Evolutionary conservation across 2,113 vertebrate species (phyloP).

Genomic region (Lepus europaeus): DNA sequence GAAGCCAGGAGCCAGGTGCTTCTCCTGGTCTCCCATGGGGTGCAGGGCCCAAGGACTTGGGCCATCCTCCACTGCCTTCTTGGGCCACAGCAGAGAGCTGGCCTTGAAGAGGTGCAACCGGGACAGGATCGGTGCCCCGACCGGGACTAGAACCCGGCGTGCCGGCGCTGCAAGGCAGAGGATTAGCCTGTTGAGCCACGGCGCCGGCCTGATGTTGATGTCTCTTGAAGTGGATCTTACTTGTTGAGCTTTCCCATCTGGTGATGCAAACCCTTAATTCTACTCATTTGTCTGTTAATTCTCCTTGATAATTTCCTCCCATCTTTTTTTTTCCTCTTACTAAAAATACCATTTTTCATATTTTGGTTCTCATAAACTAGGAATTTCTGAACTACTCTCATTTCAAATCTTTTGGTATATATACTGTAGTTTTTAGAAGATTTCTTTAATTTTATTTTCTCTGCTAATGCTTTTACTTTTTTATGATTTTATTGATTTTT

Average conservation of each 20-base stretch:
- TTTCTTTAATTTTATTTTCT: not conserved
- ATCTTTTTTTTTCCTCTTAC: not conserved
- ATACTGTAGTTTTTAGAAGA: not conserved
- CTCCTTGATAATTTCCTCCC: not conserved
- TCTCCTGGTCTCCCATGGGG: too few relatives aligned
- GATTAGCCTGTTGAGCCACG: too few relatives aligned
- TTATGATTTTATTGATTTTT: not conserved
- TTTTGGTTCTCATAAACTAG: not conserved
- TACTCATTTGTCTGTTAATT: not conserved
- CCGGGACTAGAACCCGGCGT: too few relatives aligned
- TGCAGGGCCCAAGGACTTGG: too few relatives aligned
- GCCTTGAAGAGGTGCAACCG: too few relatives aligned
- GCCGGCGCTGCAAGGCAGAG: too few relatives aligned
- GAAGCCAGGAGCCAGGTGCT: too few relatives aligned
- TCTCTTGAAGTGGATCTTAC: not conserved
- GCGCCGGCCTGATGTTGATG: not conserved
- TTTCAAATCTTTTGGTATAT: not conserved
- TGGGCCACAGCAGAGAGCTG: too few relatives aligned
- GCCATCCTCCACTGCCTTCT: too few relatives aligned
- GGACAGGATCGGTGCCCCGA: too few relatives aligned
- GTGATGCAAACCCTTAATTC: not conserved
- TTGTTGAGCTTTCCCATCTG: not conserved
- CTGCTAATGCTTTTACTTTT: not conserved
- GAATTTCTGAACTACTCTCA: slow-evolving; percentile 1
- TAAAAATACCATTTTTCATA: not conserved